Evolutionary conservation across 2,113 vertebrate genomes (phyloP), one percentile per base, ranked within the genome.

Genomic region (Urocolius indicus): DNA sequence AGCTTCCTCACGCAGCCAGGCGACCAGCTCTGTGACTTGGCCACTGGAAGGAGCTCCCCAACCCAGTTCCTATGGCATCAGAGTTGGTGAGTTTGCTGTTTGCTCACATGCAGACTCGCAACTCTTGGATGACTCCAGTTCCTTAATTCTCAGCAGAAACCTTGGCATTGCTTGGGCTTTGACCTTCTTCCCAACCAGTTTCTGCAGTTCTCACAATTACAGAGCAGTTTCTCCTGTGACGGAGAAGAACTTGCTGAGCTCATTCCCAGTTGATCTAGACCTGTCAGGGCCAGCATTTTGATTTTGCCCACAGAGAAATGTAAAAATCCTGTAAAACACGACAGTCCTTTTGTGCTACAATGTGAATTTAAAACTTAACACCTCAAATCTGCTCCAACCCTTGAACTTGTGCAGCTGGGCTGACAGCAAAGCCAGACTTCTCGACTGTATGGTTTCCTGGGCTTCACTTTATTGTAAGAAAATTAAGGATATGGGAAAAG

Each of bases 71-170:
- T 79, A 0, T 0, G 38, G 26, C 29, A 52, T 57, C 45, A 32
- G 80, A 36, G 30, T 2, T 2, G 26, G 69, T 26, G 65, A 68
- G 18, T 85, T 34, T 87, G 58, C 78, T 12, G 11, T 41, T 71
- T 38, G 57, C 61, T 84, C 29, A 49, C 4, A n/a, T 23, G 26
- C 46, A 51, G 6, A 55, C 30, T 34, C 57, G 81, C 1, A 2
- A 29, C 26, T 57, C 66, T 14, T 0, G 6, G 62, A 48, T 45
- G 41, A 3, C 41, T 75, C 26, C n/a, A n/a, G 0, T 20, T 49
- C 69, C 79, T 73, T 32, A 61, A 19, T 38, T 80, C 36, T 77
- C 67, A 61, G 58, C 49, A 69, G 38, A 84, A 75, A 32, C 29
- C 5, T 6, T 16, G 49, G 41, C 57, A 19, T 1, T 62, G 27